These are phyloP conservation scores for Capreolus pygargus DNA, from an alignment of 2,113 vertebrate genomes.

Conservation along the genomic window DNA sequence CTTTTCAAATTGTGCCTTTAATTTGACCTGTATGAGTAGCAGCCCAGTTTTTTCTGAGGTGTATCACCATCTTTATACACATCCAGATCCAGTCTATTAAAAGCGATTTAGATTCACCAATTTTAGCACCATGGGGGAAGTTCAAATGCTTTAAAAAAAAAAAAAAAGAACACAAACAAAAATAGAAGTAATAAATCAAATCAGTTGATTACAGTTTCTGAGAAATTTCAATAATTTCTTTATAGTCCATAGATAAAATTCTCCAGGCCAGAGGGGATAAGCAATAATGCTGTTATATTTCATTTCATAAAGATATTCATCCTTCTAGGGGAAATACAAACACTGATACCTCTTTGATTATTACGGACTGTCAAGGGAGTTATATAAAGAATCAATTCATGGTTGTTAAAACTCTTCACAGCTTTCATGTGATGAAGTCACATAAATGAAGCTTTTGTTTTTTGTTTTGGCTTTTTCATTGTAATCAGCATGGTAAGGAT, in stretches of 20 bases:
- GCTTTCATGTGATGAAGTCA: neutral
- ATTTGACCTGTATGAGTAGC: conserved; percentile 42
- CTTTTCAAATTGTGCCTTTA: conserved; percentile 63
- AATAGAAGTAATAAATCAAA: conserved; percentile 9
- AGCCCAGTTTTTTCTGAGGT: neutral
- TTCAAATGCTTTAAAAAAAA: neutral
- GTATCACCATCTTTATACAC: conserved; percentile 13
- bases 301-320: neutral
- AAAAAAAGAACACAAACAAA: neutral
- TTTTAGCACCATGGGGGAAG: neutral
- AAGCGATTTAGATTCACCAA: neutral
- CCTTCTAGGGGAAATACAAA: neutral
- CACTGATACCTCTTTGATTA: neutral
- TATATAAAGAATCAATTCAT: neutral
- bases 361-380: neutral
- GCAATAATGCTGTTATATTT: neutral
- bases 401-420: neutral
- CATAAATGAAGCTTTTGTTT: neutral
- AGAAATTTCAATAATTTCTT: conserved; percentile 26
- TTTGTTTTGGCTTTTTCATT: neutral
- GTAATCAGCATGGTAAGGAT: neutral
- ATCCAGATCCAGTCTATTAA: conserved; percentile 23
- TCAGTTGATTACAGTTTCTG: neutral
- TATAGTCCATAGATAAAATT: conserved; percentile 7
- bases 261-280: neutral